Conservation (phyloP, 2,113 vertebrate genomes). For the Sigmodon hispidus region DNA sequence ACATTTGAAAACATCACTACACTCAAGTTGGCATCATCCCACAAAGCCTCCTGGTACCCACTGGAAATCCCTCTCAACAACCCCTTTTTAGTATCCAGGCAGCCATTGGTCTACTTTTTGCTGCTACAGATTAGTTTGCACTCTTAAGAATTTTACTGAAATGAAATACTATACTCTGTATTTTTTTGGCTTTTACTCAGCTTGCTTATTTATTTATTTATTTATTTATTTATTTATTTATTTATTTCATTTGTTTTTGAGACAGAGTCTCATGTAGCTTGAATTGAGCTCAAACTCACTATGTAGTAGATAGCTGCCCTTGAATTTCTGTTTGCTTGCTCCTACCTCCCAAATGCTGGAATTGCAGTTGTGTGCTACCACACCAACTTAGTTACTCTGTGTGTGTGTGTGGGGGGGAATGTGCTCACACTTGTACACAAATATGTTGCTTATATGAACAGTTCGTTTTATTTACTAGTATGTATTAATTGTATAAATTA, state of each 20-base stretch:
- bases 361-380: neutral
- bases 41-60: neutral
- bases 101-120: neutral
- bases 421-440: too few species aligned
- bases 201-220: neutral
- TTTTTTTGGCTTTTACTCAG: neutral
- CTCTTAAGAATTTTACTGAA: slow-evolving; percentile 50
- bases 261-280: neutral
- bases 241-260: neutral
- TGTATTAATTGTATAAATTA: neutral
- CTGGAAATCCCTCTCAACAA: neutral
- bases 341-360: neutral
- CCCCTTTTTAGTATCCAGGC: neutral
- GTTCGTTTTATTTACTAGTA: neutral
- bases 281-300: neutral
- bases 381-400: neutral
- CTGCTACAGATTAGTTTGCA: neutral
- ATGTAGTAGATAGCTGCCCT: neutral
- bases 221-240: neutral
- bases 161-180: neutral
- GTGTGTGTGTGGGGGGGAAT: neutral
- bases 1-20: neutral
- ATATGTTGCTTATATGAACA: neutral
- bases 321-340: neutral
- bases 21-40: neutral